These are phyloP conservation scores for Coptodon rendalli DNA, from an alignment of 2,113 vertebrate species.

Conservation along the genomic window DNA sequence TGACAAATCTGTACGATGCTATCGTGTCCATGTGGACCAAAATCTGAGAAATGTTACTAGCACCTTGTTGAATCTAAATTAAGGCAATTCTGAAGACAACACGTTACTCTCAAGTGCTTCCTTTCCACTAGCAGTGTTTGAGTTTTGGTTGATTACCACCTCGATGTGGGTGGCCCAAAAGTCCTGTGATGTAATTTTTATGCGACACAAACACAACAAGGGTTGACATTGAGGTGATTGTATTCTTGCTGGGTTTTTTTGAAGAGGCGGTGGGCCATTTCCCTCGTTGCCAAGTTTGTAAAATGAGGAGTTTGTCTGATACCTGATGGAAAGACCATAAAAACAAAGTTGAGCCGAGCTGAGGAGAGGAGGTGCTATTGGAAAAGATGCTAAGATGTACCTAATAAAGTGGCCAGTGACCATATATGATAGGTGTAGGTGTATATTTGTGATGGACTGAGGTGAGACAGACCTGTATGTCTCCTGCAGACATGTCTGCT, in stretches of 20 bases:
- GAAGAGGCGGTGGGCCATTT: too few species aligned
- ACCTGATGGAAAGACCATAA: too few species aligned
- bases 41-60: background rate
- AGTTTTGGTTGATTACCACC: background rate
- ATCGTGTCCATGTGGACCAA: fast-evolving
- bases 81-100: background rate
- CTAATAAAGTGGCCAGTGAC: background rate
- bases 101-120: background rate
- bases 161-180: background rate
- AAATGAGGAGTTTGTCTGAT: too few species aligned
- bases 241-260: too few species aligned
- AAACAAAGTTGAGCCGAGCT: too few species aligned
- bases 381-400: background rate
- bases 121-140: fast-evolving
- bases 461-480: fast-evolving
- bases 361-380: too few species aligned
- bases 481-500: background rate
- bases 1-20: fast-evolving
- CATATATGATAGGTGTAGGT: background rate
- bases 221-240: fast-evolving
- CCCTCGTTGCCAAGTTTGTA: too few species aligned
- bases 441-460: background rate
- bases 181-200: fast-evolving
- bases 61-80: background rate
- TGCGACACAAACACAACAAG: fast-evolving